phyloP scores from a whole-genome alignment of 2,797 vertebrate genomes.

The Anguilla pacifica region DNA sequence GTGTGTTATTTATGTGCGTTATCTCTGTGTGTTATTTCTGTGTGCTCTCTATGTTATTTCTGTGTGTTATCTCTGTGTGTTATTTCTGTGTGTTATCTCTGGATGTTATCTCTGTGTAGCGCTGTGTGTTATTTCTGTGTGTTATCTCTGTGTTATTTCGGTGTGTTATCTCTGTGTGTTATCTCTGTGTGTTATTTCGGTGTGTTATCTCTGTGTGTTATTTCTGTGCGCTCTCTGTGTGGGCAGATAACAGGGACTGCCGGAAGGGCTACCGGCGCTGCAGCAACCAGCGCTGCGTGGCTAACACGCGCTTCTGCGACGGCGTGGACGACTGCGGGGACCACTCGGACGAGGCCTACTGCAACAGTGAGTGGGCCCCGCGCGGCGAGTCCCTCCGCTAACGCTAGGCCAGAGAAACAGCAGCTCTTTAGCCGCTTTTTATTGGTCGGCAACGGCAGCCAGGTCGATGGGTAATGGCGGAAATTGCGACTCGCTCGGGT shows the following conservation, averaged over 20 bases:
- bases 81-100: neutral
- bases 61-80: slow-evolving; percentile 6
- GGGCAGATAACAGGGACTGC: slow-evolving; percentile 87
- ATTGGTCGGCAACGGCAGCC: neutral
- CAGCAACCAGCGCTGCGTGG: slow-evolving; percentile 84
- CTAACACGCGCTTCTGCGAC: slow-evolving; percentile 82
- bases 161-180: too few species aligned
- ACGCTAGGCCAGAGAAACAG: neutral
- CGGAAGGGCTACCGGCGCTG: slow-evolving; percentile 88
- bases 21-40: neutral
- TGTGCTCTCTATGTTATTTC: slow-evolving; percentile 29
- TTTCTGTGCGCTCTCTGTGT: slow-evolving; percentile 30
- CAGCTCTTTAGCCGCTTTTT: neutral
- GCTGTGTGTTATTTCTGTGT: too few species aligned
- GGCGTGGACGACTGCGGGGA: slow-evolving; percentile 89
- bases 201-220: too few species aligned
- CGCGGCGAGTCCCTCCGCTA: neutral
- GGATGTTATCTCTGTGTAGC: slow-evolving; percentile 3
- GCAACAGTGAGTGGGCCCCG: slow-evolving; percentile 79
- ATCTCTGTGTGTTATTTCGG: slow-evolving; percentile 14
- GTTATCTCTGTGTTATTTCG: too few species aligned
- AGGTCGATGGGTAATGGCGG: neutral
- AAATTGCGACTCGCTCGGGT: neutral
- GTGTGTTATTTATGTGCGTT: slow-evolving; percentile 25
- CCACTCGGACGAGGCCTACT: slow-evolving; percentile 90